Evolutionary conservation across 1,140 invertebrate species (phyloP), one percentile per base, ranked within the genome.

Genomic region (Nephotettix cincticeps): DNA sequence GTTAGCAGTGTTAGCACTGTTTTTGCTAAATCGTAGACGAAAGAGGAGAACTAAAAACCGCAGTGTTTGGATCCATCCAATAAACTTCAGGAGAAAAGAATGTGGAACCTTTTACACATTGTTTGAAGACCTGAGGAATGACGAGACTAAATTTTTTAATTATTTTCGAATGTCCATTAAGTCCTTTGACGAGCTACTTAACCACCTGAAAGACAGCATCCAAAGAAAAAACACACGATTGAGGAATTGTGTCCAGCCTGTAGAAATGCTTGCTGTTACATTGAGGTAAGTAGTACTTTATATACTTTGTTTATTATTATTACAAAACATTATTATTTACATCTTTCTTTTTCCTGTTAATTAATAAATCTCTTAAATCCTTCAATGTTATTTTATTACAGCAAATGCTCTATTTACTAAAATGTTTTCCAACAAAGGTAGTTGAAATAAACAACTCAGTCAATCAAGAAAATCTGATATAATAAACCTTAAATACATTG

Each of bases 271-370:
- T 23, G 54, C 23, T 23, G 23, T 56, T 9, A 14, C 54, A 13
- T 56, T 56, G 21, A 56, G 54, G 54, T 56, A 56, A 43, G 40
- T 43, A 11, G n/a, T 43, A 56, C 21, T 56, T 14, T 56, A n/a
- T 56, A 21, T 56, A n/a, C 9, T 56, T 56, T 56, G 9, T 11
- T 11, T 11, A 21, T 6, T 6, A 56, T 11, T 11, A 11, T 21
- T 11, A 6, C 9, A 21, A n/a, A n/a, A 11, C 21, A 11, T n/a
- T 56, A 11, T n/a, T n/a, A n/a, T n/a, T n/a, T n/a, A n/a, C n/a
- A n/a, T n/a, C n/a, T n/a, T n/a, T n/a, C n/a, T n/a, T n/a, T n/a
- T n/a, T n/a, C n/a, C n/a, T n/a, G n/a, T n/a, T n/a, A n/a, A n/a
- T n/a, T n/a, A n/a, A n/a, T n/a, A n/a, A n/a, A n/a, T n/a, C 14